phyloP scores from a whole-genome alignment of 1,140 invertebrate species.

The Aphis gossypii region DNA sequence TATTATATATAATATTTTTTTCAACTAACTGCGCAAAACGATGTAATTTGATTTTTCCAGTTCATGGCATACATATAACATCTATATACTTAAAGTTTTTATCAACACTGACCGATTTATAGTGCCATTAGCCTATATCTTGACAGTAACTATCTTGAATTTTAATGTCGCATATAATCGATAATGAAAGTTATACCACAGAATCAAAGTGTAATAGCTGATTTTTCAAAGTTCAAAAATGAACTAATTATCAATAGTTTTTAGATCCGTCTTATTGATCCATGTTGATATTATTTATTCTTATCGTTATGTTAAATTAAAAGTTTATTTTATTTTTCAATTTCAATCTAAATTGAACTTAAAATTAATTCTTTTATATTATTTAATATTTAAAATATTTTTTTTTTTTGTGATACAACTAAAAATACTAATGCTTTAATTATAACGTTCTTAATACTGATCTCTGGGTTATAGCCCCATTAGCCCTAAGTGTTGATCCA shows the following conservation, averaged over 20 bases:
- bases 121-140: not conserved
- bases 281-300: too few relatives aligned
- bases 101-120: not conserved
- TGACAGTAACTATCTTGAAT: not conserved
- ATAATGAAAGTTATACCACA: not conserved
- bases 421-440: not conserved
- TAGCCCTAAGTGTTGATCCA: not conserved
- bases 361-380: too few relatives aligned
- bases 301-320: too few relatives aligned
- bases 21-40: not conserved
- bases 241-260: not conserved
- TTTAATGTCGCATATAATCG: not conserved
- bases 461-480: not conserved
- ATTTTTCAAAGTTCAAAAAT: conserved; percentile 1
- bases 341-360: too few relatives aligned
- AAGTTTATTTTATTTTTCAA: too few relatives aligned
- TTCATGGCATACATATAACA: not conserved
- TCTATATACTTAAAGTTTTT: not conserved
- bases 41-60: not conserved
- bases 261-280: not conserved
- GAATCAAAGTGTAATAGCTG: not conserved
- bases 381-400: not conserved
- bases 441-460: not conserved
- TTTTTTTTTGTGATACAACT: not conserved
- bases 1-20: not conserved